Evolutionary conservation across 35 echinoderm and acorn worm species (phyloP).

Genomic region (Lytechinus variegatus): DNA sequence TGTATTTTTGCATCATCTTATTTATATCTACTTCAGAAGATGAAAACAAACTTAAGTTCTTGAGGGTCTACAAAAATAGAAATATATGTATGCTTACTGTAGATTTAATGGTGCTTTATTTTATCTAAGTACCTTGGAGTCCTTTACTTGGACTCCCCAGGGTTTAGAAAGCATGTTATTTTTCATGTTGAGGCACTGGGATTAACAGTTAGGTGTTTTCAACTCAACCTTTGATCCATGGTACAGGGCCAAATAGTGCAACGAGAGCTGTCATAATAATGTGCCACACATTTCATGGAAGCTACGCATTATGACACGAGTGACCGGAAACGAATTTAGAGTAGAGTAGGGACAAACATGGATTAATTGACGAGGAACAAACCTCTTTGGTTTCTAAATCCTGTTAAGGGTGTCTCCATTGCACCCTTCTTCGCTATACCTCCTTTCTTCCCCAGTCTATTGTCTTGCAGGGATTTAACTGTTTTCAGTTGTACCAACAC

Average conservation of each 20-base stretch:
- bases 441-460: neutral
- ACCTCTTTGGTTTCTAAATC: conserved; percentile 28
- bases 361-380: neutral
- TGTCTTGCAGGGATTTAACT: conserved; percentile 37
- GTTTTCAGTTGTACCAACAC: conserved; percentile 30
- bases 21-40: no score
- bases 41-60: no score
- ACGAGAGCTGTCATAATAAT: neutral
- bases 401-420: conserved; percentile 33
- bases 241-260: neutral
- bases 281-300: neutral
- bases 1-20: no score
- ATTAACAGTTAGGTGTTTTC: neutral
- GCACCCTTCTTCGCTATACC: neutral
- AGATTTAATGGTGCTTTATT: no score
- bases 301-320: neutral
- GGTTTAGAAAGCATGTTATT: neutral
- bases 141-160: neutral
- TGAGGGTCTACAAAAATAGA: no score
- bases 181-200: neutral
- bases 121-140: neutral
- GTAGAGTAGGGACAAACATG: neutral
- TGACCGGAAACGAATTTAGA: neutral
- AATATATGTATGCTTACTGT: no score
- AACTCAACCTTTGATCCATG: no score